phyloP scores from a whole-genome alignment of 2,797 vertebrate genomes.

The Melanotaenia trifasciata region DNA sequence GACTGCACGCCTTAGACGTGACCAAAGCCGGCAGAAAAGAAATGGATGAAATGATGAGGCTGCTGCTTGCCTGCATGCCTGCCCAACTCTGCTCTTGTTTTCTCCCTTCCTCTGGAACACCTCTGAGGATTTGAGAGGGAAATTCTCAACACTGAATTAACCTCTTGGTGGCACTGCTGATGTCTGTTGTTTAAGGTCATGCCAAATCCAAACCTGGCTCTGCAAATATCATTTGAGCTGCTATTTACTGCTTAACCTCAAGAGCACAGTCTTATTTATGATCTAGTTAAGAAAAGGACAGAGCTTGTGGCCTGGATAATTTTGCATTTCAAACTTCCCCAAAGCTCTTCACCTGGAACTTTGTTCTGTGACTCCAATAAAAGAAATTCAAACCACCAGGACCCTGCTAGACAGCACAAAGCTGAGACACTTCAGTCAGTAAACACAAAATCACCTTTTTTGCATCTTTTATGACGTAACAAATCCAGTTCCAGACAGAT shows the following conservation, averaged over 20 bases:
- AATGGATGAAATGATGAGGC: constrained; percentile 72
- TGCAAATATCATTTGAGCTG: constrained; percentile 49
- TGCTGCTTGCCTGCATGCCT: constrained; percentile 59
- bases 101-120: constrained; percentile 37
- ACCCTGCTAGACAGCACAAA: constrained; percentile 3
- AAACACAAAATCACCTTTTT: constrained; percentile 26
- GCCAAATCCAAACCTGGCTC: constrained; percentile 25
- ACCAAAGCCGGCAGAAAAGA: constrained; percentile 70
- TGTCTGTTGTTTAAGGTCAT: constrained; percentile 65
- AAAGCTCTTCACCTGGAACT: constrained; percentile 22
- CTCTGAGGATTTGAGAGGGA: constrained; percentile 47
- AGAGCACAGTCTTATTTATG: constrained; percentile 12
- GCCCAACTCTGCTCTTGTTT: constrained; percentile 48
- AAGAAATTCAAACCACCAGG: constrained; percentile 9
- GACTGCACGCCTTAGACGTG: constrained; percentile 79
- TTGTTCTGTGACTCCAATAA: constrained; percentile 18
- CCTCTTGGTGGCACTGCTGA: constrained; percentile 54
- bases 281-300: constrained; percentile 27
- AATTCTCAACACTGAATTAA: constrained; percentile 67
- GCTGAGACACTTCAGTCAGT: background rate
- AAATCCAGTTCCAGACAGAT: constrained; percentile 38
- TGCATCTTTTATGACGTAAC: background rate
- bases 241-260: constrained; percentile 43
- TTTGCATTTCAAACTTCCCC: constrained; percentile 23
- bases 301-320: constrained; percentile 10